These are phyloP conservation scores for Epiblema foenella DNA, from an alignment of 2,888 invertebrate species.

Conservation along the genomic window DNA sequence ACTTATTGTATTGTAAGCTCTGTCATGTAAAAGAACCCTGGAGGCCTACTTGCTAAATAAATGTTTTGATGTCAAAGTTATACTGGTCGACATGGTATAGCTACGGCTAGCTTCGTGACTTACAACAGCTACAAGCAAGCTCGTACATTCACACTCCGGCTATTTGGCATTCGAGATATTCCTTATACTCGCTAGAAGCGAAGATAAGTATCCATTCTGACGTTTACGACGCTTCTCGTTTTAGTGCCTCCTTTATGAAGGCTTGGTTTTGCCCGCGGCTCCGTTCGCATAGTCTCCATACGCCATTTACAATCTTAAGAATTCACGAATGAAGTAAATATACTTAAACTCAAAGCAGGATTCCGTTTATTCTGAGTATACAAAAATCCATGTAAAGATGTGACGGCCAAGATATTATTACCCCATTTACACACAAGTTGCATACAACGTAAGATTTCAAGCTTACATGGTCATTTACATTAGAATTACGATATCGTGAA, in stretches of 20 bases:
- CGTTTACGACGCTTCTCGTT: conserved; percentile 21
- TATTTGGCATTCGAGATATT: neutral
- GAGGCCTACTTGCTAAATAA: no score
- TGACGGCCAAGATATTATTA: no score
- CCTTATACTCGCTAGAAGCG: neutral
- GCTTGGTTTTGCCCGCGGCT: conserved; percentile 19
- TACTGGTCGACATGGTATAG: neutral
- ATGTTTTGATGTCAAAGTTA: neutral
- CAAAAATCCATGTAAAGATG: no score
- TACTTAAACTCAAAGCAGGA: no score
- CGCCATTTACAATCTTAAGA: neutral
- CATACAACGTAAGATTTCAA: no score
- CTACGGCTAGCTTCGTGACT: neutral
- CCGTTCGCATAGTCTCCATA: neutral
- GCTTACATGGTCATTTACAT: no score
- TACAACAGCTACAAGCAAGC: neutral
- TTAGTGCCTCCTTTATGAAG: conserved; percentile 12
- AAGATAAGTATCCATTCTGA: conserved; percentile 21
- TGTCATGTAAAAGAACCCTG: no score
- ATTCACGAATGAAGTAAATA: neutral
- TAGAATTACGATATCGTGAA: no score
- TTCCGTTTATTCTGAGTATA: neutral
- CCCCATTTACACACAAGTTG: no score
- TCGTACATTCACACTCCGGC: neutral
- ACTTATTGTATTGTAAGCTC: no score